Evolutionary conservation across 2,888 invertebrate species (phyloP), one percentile per base, ranked within the genome.

Genomic region (Acronicta leporina): DNA sequence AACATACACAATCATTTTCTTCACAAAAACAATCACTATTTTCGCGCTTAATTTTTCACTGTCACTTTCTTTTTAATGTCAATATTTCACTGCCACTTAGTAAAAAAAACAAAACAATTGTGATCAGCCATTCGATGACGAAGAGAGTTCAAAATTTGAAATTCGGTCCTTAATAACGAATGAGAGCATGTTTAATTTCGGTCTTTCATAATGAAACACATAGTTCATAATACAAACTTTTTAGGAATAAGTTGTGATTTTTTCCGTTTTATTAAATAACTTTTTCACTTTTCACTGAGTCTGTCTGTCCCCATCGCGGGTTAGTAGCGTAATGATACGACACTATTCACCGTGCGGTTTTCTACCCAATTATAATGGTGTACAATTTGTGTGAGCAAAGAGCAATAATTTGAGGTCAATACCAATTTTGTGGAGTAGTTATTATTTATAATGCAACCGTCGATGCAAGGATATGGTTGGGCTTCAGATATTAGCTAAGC

Each of bases 371-470:
- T 86, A 85, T 75, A 81, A 66, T 67, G 60, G 67, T 78, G 68
- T 72, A 79, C 84, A 86, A 86, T 85, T 86, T 86, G 81, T 78
- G 73, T 81, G 79, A 80, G 81, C 80, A 81, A 77, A 77, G 78
- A 80, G 83, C 83, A 79, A 65, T 77, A 68, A 77, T 80, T 77
- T 79, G 75, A 73, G 80, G 77, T 79, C 73, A 72, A 75, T 73
- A 73, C 46, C 74, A 77, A 77, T 77, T 79, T 77, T 40, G 56
- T 74, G 66, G 63, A 65, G 15, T 54, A 68, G 60, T 73, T 62
- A 77, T 76, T 77, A 73, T 58, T 25, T 72, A 44, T 79, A 79
- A 79, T 77, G 60, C 27, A 63, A 52, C 46, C 63, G 53, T 51
- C 78, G 68, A 59, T 52, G 53, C 47, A 60, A 59, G 53, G 25